These are phyloP conservation scores for Delichon dasypus DNA, from an alignment of 2,797 vertebrate genomes.

Conservation along the genomic window DNA sequence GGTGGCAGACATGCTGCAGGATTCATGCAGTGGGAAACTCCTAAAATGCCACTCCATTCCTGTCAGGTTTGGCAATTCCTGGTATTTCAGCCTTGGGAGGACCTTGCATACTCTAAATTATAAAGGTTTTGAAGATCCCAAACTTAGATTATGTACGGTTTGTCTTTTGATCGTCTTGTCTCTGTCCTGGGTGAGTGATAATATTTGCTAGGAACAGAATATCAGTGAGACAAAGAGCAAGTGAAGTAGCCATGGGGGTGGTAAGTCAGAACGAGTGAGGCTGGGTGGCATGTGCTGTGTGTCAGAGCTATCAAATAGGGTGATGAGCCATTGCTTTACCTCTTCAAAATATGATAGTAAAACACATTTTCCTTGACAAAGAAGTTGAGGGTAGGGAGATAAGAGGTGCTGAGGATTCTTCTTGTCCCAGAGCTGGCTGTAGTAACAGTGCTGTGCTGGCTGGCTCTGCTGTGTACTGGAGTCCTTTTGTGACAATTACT, in stretches of 20 bases:
- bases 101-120: neutral
- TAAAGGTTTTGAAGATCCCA: neutral
- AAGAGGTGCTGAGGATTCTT: neutral
- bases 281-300: neutral
- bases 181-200: neutral
- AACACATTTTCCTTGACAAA: neutral
- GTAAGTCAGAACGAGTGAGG: neutral
- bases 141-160: neutral
- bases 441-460: neutral
- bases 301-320: neutral
- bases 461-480: neutral
- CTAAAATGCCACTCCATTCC: neutral
- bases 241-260: neutral
- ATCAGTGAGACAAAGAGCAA: neutral
- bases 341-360: neutral
- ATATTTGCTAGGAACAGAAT: neutral
- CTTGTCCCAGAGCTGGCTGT: neutral
- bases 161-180: neutral
- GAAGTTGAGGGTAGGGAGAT: neutral
- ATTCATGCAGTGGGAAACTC: neutral
- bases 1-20: neutral
- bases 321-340: neutral
- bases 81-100: neutral
- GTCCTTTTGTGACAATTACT: neutral
- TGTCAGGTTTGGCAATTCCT: accelerated